Base-by-base conservation (phyloP, 2,797 vertebrate species). In the Halcyon leucocephala region DNA sequence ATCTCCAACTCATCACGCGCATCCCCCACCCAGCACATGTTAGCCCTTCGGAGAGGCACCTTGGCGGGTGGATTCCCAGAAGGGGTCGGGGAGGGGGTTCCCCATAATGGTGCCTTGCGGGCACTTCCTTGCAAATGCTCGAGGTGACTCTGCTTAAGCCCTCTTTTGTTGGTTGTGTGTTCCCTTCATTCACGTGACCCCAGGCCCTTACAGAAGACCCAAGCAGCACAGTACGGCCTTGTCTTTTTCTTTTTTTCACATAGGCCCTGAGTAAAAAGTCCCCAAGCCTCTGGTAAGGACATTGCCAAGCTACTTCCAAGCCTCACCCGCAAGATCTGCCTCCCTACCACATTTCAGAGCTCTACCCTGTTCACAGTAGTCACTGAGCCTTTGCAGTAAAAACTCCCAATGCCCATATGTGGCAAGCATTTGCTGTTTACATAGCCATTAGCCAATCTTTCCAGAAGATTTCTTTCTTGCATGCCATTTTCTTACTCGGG, bases 361-460 rank as follows among this genome's bases (percentile, higher is more conserved):
- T 94, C 80, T 93, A 35, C 10, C 13, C 90, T 33, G 13, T 20
- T 96, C n/a, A 10, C 73, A 88, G 80, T 90, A 94, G 93, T 92
- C 94, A 74, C 48, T 31, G 74, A 92, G 69, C 14, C 64, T 91
- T 78, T 79, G 94, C 77, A 94, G 39, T 81, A 86, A 79, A 91
- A 93, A 19, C 72, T 94, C 87, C 54, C 54, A 94, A 95, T 95
- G 80, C 82, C 95, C 96, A 97, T 97, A 91, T 96, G 96, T 64
- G 76, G 95, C 91, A 97, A 95, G 93, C 95, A 96, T 95, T 94
- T 96, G 96, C 95, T 97, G 95, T 96, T 97, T 97, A 97, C 91
- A 95, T 13, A 96, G 95, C 91, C 96, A 95, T 95, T 97, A 97
- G 94, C 90, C 94, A 96, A 96, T 96, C 94, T 94, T 96, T 95